Conservation (phyloP, 2,888 invertebrate species). For the Meteorus cinctellus region DNA sequence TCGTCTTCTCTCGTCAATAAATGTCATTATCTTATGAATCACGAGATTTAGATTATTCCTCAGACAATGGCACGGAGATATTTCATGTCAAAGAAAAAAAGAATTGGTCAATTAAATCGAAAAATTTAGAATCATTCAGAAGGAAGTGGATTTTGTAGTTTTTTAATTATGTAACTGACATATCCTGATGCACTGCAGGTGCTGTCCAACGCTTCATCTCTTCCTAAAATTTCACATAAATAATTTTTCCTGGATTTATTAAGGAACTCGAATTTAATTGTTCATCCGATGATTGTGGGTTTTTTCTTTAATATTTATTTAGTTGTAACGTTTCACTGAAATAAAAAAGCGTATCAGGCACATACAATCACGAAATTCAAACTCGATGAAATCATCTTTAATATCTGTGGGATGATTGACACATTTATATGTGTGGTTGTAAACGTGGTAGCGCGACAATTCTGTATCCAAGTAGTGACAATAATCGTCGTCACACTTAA, state of each 20-base stretch:
- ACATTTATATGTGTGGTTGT: constrained; percentile 4
- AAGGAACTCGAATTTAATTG: background rate
- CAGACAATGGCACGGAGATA: too few relatives aligned
- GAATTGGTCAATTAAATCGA: too few relatives aligned
- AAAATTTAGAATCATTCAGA: too few relatives aligned
- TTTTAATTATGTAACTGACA: too few relatives aligned
- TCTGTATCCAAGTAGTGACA: background rate
- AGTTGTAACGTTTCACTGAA: constrained; percentile 33
- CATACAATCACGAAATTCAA: background rate
- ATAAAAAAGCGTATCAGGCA: constrained; percentile 1
- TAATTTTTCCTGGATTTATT: constrained; percentile 7
- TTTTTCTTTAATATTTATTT: constrained; percentile 29
- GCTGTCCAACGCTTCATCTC: too few relatives aligned
- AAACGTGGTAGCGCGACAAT: background rate
- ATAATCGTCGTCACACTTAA: background rate
- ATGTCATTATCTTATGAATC: too few relatives aligned
- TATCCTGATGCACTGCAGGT: too few relatives aligned
- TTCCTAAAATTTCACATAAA: constrained; percentile 34
- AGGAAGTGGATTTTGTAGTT: too few relatives aligned
- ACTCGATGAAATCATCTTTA: constrained; percentile 40
- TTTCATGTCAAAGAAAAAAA: too few relatives aligned
- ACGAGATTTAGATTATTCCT: too few relatives aligned
- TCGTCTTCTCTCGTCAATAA: too few relatives aligned
- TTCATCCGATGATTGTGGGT: background rate
- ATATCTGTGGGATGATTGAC: constrained; percentile 31